Conservation (phyloP, 2,888 invertebrate species). For the Drosophila emarginata region DNA sequence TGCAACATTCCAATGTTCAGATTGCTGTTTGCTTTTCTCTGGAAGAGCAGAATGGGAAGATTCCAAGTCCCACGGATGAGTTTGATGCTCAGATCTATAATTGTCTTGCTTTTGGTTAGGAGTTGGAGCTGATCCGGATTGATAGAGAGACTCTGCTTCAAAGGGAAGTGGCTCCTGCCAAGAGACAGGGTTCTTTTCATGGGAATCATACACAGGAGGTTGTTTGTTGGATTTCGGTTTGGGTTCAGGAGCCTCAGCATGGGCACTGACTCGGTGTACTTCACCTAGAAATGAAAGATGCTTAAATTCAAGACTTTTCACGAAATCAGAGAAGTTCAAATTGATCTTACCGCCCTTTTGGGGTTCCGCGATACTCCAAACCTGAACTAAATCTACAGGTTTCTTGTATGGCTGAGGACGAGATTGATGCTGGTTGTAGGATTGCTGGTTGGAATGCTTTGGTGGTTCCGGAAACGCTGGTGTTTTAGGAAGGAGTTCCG, state of each 20-base stretch:
- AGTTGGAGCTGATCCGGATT: slow-evolving; percentile 21
- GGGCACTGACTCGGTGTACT: slow-evolving; percentile 22
- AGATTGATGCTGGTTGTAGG: neutral
- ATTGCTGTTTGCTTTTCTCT: neutral
- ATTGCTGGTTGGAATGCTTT: neutral
- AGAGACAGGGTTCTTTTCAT: slow-evolving; percentile 31
- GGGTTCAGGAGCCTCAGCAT: slow-evolving; percentile 35
- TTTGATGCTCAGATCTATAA: neutral
- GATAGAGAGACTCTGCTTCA: slow-evolving; percentile 37
- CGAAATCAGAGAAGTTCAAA: neutral
- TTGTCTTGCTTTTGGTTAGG: slow-evolving; percentile 8
- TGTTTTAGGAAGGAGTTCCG: no score
- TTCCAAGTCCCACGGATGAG: neutral
- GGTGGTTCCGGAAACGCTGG: slow-evolving; percentile 16
- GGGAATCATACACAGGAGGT: neutral
- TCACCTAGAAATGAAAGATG: slow-evolving; percentile 19
- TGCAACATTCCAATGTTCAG: neutral
- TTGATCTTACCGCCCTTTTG: slow-evolving; percentile 35
- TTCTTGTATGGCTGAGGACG: slow-evolving; percentile 2
- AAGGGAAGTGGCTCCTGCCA: slow-evolving; percentile 51
- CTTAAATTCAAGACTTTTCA: neutral
- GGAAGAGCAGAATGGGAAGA: neutral
- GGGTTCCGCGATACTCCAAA: slow-evolving; percentile 36
- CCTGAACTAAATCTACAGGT: slow-evolving; percentile 20
- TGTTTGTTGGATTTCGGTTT: neutral